phyloP scores from a whole-genome alignment of 1,140 invertebrate genomes.

The Zaprionus kolodkinae region DNA sequence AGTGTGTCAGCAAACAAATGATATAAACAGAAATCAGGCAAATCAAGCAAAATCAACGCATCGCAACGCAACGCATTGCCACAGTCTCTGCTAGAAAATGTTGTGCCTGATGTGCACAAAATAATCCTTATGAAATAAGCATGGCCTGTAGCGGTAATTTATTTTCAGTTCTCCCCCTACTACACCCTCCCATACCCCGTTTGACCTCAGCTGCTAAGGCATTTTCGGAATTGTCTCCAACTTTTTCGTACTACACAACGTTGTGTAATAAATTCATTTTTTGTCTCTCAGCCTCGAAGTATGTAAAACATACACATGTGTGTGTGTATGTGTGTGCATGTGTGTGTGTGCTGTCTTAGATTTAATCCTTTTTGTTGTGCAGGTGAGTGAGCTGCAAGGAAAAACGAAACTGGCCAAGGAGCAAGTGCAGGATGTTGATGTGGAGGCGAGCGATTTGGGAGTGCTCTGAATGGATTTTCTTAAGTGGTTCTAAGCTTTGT shows the following conservation, averaged over 20 bases:
- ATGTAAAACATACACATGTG: slow-evolving; percentile 58
- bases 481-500: slow-evolving; percentile 83
- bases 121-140: slow-evolving; percentile 83
- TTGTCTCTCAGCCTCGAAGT: slow-evolving; percentile 61
- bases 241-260: slow-evolving; percentile 64
- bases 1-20: slow-evolving; percentile 47
- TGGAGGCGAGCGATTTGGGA: slow-evolving; percentile 9
- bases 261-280: slow-evolving; percentile 82
- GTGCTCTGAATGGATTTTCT: slow-evolving; percentile 76
- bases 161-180: slow-evolving; percentile 36
- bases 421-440: too few relatives aligned
- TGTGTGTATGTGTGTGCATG: slow-evolving; percentile 45
- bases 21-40: slow-evolving; percentile 67
- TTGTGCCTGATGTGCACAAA: slow-evolving; percentile 57
- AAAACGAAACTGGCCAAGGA: slow-evolving; percentile 45
- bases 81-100: slow-evolving; percentile 40
- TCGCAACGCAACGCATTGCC: not conserved
- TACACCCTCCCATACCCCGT: not conserved
- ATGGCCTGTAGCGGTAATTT: slow-evolving; percentile 80
- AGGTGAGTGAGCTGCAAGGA: slow-evolving; percentile 32
- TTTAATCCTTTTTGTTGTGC: slow-evolving; percentile 79
- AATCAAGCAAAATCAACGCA: slow-evolving; percentile 22
- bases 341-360: slow-evolving; percentile 61
- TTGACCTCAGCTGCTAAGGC: slow-evolving; percentile 46
- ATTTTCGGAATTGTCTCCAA: slow-evolving; percentile 76